A percentile compares a stretch with the other conserved stretches of the same genome.
Evolutionary conservation across 2,888 invertebrate species (phyloP).

Genomic region (Ceriagrion tenellum): DNA sequence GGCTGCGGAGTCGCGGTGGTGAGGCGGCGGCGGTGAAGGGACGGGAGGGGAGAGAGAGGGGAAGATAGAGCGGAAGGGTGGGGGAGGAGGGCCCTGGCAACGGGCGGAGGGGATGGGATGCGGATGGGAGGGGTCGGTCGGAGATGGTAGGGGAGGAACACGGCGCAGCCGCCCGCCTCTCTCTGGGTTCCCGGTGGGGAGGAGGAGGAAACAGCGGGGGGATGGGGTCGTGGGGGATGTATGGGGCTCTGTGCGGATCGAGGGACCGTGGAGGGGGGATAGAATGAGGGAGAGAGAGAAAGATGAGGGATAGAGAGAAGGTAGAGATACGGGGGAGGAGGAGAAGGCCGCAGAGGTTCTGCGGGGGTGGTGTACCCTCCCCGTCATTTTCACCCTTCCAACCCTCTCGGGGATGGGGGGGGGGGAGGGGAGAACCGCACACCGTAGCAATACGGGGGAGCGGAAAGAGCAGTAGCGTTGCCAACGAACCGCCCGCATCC

Average conservation of each 20-base stretch:
- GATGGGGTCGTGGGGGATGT: neutral
- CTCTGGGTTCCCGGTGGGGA: neutral
- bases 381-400: neutral
- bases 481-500: neutral
- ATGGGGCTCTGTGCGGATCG: slow-evolving; percentile 1
- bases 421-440: neutral
- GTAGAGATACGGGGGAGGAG: neutral
- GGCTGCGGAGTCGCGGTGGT: neutral
- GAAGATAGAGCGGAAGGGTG: neutral
- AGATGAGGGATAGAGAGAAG: neutral
- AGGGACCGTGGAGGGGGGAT: neutral
- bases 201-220: neutral
- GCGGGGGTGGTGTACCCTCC: slow-evolving; percentile 33
- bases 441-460: neutral
- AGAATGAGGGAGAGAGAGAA: neutral
- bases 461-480: neutral
- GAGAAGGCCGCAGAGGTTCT: neutral
- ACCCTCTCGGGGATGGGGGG: neutral
- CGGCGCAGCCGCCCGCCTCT: slow-evolving; percentile 37
- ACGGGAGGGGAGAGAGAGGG: neutral
- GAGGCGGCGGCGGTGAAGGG: neutral
- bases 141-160: neutral
- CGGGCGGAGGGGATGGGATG: neutral
- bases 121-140: neutral
- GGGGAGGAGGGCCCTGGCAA: neutral